Base-by-base conservation (phyloP, 2,113 vertebrate species). In the Zosterops pallidus region DNA sequence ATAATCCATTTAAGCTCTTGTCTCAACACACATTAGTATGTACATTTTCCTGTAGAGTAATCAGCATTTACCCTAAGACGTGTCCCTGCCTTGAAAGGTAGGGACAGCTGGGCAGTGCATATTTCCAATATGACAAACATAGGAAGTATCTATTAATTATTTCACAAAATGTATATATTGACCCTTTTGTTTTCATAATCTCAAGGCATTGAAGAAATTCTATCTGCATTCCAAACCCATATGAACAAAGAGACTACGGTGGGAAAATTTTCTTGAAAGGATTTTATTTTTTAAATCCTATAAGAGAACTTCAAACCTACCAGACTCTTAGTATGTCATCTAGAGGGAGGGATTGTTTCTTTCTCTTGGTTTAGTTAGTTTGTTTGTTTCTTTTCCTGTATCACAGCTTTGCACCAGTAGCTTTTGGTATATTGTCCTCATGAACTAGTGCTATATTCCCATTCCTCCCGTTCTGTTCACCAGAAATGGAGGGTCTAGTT, bases 1-100 rank as follows among this genome's bases (percentile, higher is more conserved):
- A 12, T 85, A 75, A 94, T 87, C 90, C 78, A 16, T 87, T 89
- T 78, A 90, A 89, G 52, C 50, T 69, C 59, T 89, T 57, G 47
- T 91, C 69, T 90, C 53, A n/a, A 37, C 71, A 69, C 55, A 56
- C 41, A 22, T 60, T 52, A 64, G 33, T 13, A 20, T 60, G 57
- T 70, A 42, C 21, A 2, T 65, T 68, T 76, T 77, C 59, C 55
- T 55, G 71, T 26, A 16, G 60, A 71, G 33, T 37, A 68, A 41
- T 26, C 0, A 4, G 22, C 2, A 8, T 72, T 83, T 76, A 19
- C 26, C 35, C 35, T 33, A 31, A 79, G 31, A 37, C 0, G 2
- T 17, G 26, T 33, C 33, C 41, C 18, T 56, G n/a, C 56, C 37
- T 70, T 49, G 49, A 24, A 9, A 20, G 29, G 21, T 8, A 17